Conservation (phyloP, 2,888 invertebrate genomes). For the Lasioglossum vierecki region DNA sequence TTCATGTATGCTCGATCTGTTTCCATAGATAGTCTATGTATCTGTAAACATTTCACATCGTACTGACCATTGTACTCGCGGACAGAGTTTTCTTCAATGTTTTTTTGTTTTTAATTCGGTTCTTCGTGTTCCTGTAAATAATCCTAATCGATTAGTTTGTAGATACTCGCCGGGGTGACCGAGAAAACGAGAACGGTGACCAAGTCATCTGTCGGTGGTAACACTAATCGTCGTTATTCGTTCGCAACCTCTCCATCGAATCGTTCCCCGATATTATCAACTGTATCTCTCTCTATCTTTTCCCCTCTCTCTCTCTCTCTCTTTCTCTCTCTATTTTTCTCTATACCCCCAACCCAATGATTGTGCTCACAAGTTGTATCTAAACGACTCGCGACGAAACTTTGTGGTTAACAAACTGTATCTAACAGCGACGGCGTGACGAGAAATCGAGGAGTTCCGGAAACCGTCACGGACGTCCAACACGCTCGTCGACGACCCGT, state of each 20-base stretch:
- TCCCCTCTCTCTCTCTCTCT: constrained; percentile 29
- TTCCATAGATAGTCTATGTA: constrained; percentile 19
- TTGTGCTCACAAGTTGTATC: constrained; percentile 28
- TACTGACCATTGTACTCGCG: constrained; percentile 55
- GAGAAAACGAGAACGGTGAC: constrained; percentile 37
- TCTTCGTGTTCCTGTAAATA: constrained; percentile 64
- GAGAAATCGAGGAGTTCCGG: constrained; percentile 39
- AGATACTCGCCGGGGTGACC: constrained; percentile 22
- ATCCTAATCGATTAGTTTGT: constrained; percentile 49
- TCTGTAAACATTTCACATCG: constrained; percentile 41
- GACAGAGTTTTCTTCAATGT: constrained; percentile 18
- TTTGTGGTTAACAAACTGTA: constrained; percentile 42
- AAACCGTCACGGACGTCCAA: constrained; percentile 38
- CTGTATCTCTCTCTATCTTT: constrained; percentile 38
- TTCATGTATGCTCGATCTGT: constrained; percentile 31
- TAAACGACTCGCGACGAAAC: constrained; percentile 31
- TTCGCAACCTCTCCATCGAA: neutral
- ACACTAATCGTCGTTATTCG: neutral
- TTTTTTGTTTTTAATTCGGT: constrained; percentile 21
- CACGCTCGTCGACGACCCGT: constrained; percentile 26
- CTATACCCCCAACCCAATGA: neutral
- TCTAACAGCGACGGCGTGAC: constrained; percentile 57
- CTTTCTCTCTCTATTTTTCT: constrained; percentile 11
- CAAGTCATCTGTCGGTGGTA: constrained; percentile 27
- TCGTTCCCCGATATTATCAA: constrained; percentile 42